Conservation (phyloP, 1,140 invertebrate species). For the Hormaphis cornu region DNA sequence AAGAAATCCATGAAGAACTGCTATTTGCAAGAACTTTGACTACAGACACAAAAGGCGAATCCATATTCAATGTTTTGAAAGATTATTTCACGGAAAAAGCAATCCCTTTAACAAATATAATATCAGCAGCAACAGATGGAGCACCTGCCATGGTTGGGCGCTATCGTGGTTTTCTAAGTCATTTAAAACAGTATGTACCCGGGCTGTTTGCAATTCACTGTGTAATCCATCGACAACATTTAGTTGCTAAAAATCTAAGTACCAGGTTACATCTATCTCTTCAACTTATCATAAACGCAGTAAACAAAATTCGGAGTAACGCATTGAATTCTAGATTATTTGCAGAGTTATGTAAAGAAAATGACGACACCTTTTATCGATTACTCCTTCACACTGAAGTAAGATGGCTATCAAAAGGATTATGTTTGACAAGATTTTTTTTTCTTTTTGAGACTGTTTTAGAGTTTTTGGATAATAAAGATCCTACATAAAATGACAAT, state of each 20-base stretch:
- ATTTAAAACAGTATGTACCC: background rate
- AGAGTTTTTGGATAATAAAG: conserved; percentile 40
- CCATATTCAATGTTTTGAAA: conserved; percentile 36
- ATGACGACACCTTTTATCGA: conserved; percentile 38
- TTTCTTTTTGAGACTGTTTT: conserved; percentile 37
- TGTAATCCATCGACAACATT: background rate
- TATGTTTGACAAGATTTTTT: conserved; percentile 39
- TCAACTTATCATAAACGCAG: conserved; percentile 20
- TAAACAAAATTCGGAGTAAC: conserved; percentile 38
- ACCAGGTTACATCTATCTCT: conserved; percentile 3
- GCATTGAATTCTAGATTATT: conserved; percentile 40
- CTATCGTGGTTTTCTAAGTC: background rate
- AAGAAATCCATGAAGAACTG: conserved; percentile 37
- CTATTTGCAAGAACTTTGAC: conserved; percentile 36
- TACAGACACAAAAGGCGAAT: conserved; percentile 35
- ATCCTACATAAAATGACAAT: conserved; percentile 35
- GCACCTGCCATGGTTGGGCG: background rate
- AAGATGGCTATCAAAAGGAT: conserved; percentile 41
- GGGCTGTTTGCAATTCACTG: background rate
- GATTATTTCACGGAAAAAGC: conserved; percentile 33
- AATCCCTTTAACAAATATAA: background rate
- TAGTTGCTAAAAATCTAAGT: background rate
- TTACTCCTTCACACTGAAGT: conserved; percentile 42
- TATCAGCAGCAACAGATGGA: conserved; percentile 4
- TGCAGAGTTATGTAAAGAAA: conserved; percentile 39